These are phyloP conservation scores for Orchestia grillus DNA, from an alignment of 1,140 invertebrate genomes.

Conservation along the genomic window DNA sequence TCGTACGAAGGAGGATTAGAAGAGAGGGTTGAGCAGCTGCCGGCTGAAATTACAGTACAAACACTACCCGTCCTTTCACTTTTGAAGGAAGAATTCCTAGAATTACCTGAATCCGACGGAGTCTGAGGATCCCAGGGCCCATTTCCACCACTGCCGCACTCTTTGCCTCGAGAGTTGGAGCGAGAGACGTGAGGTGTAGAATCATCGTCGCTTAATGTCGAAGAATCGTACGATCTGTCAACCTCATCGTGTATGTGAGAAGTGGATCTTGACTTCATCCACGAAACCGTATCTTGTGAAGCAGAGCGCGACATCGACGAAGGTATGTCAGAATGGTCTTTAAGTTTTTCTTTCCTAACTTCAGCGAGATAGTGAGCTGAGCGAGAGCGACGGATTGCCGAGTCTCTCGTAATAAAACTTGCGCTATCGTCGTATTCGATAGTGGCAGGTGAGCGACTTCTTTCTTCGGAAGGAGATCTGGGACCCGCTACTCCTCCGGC, in stretches of 20 bases:
- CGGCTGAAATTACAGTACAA: conserved; percentile 67
- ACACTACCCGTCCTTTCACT: conserved; percentile 68
- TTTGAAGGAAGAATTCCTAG: conserved; percentile 66
- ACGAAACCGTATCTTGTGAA: conserved; percentile 65
- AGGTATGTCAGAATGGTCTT: conserved; percentile 61
- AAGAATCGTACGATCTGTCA: conserved; percentile 72
- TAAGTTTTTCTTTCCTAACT: conserved; percentile 57
- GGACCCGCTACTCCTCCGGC: conserved; percentile 57
- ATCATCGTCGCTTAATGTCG: conserved; percentile 74
- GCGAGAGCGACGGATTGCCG: conserved; percentile 64
- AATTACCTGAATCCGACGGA: conserved; percentile 70
- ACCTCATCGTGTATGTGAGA: conserved; percentile 71
- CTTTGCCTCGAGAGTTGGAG: conserved; percentile 74
- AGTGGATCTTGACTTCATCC: conserved; percentile 70
- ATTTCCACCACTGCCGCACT: conserved; percentile 68
- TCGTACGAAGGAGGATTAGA: conserved; percentile 67
- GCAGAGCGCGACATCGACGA: conserved; percentile 63
- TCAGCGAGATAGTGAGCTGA: conserved; percentile 66
- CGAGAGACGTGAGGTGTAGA: conserved; percentile 74
- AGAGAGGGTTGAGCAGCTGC: conserved; percentile 65
- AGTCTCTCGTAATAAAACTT: conserved; percentile 60
- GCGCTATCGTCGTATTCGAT: conserved; percentile 61
- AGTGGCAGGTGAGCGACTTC: conserved; percentile 61
- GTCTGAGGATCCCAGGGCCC: conserved; percentile 67
- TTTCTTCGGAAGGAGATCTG: conserved; percentile 59